phyloP scores from a whole-genome alignment of 30 jellyfish, hydroid and myxozoan genomes.

The Nemopilema nomurai region DNA sequence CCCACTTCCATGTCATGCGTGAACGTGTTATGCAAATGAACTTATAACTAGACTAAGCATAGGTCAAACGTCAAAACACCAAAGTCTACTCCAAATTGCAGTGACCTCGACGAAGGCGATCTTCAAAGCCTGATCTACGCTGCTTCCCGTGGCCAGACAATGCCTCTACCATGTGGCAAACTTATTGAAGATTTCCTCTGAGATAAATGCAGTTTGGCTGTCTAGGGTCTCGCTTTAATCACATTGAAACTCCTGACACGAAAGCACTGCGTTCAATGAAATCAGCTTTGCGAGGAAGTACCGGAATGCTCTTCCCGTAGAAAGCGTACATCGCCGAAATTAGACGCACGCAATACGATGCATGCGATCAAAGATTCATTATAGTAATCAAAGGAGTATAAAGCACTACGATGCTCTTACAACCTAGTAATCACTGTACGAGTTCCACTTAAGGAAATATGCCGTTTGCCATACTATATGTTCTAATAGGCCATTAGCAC shows the following conservation, averaged over 20 bases:
- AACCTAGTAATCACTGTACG: no score
- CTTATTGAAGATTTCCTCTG: not conserved
- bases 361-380: not conserved
- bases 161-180: not conserved
- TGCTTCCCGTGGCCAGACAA: not conserved
- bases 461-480: no score
- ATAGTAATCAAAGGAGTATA: no score
- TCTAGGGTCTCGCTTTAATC: not conserved
- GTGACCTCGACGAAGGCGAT: not conserved
- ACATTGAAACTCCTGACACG: slow-evolving; percentile 6
- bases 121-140: not conserved
- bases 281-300: slow-evolving; percentile 6
- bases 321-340: not conserved
- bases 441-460: no score
- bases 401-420: no score
- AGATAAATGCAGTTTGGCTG: slow-evolving; percentile 2
- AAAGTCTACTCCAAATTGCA: no score
- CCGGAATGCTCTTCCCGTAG: not conserved
- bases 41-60: no score
- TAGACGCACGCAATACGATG: not conserved
- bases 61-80: no score
- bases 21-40: no score
- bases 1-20: no score
- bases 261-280: not conserved
- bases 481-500: no score